Percentiles rank a stretch among this genome's conserved stretches.
Conservation (phyloP, 2,113 vertebrate species). For the Anguilla japonica region DNA sequence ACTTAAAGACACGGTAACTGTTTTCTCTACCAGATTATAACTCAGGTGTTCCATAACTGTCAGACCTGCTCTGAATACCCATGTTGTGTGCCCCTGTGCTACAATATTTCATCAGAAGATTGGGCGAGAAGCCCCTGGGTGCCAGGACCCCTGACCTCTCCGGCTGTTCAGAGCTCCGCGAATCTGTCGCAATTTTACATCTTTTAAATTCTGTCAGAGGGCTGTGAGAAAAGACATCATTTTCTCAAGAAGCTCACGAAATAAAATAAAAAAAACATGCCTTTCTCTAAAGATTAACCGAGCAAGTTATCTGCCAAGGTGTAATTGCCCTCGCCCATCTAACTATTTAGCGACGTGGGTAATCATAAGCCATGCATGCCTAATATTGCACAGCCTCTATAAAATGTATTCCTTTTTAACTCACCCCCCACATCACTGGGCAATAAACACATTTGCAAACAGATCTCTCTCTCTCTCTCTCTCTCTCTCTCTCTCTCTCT, state of each 20-base stretch:
- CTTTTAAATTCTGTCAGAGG: slow-evolving; percentile 22
- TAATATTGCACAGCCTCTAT: slow-evolving; percentile 51
- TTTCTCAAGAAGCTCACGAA: background rate
- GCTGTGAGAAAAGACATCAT: slow-evolving; percentile 14
- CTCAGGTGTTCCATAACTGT: background rate
- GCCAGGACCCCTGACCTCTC: background rate
- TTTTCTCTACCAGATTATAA: background rate
- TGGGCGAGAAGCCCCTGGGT: background rate
- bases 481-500: background rate
- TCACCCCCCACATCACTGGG: slow-evolving; percentile 37
- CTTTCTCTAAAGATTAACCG: slow-evolving; percentile 52
- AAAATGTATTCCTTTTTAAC: slow-evolving; percentile 47
- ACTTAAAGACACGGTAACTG: background rate
- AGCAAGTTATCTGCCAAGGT: slow-evolving; percentile 46
- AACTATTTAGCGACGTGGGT: slow-evolving; percentile 47
- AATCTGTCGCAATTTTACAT: background rate
- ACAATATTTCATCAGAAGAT: too few species aligned
- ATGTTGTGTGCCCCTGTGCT: background rate
- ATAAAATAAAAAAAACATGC: slow-evolving; percentile 16
- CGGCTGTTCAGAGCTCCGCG: background rate
- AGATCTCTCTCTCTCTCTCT: background rate
- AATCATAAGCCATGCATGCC: slow-evolving; percentile 58
- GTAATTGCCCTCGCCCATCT: slow-evolving; percentile 37
- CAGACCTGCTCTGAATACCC: background rate
- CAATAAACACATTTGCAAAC: slow-evolving; percentile 45